phyloP scores from a whole-genome alignment of 2,113 vertebrate species.

The Cebidichthys violaceus region DNA sequence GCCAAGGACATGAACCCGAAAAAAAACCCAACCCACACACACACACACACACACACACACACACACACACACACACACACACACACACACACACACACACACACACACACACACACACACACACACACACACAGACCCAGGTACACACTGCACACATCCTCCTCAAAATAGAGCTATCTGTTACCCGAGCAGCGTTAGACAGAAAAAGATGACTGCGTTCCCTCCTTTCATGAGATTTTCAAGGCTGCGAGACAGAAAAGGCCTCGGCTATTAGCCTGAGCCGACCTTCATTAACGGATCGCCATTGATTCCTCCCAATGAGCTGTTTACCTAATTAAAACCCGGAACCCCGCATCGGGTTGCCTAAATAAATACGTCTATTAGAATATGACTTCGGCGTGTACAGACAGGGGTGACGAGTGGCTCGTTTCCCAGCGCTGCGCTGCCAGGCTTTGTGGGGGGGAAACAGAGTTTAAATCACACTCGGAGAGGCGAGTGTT shows the following conservation, averaged over 20 bases:
- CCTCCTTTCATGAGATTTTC: constrained; percentile 48
- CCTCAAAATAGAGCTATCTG: constrained; percentile 49
- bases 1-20: constrained; percentile 67
- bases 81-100: too few relatives aligned
- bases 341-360: constrained; percentile 22
- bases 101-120: too few relatives aligned
- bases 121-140: constrained; percentile 7
- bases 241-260: constrained; percentile 29
- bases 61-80: neutral
- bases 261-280: constrained; percentile 65
- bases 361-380: constrained; percentile 72
- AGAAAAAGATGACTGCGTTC: constrained; percentile 52
- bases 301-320: constrained; percentile 65
- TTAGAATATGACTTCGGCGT: constrained; percentile 39
- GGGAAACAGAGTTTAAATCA: constrained; percentile 69
- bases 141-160: constrained; percentile 25
- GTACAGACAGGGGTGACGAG: constrained; percentile 27
- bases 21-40: neutral
- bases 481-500: constrained; percentile 69
- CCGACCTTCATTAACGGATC: constrained; percentile 74
- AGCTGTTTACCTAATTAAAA: constrained; percentile 75
- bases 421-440: constrained; percentile 47
- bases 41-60: too few relatives aligned
- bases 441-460: constrained; percentile 46
- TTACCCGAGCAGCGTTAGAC: constrained; percentile 25